These are phyloP conservation scores for Acanthornis magna DNA, from an alignment of 2,797 vertebrate genomes.

Conservation along the genomic window DNA sequence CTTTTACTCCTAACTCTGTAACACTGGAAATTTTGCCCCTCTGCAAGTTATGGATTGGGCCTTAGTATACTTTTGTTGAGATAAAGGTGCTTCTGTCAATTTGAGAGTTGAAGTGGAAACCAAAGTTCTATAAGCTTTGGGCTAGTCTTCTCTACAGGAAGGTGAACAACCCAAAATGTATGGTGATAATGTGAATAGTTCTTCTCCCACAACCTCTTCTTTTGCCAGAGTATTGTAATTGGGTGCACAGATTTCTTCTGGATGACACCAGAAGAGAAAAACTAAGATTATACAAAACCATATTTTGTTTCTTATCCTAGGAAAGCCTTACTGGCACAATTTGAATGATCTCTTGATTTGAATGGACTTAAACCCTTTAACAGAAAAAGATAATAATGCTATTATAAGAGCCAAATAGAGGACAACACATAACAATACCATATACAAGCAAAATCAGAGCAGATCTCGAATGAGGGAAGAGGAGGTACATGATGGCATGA, in stretches of 20 bases:
- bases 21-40: neutral
- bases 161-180: neutral
- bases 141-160: neutral
- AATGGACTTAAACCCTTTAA: neutral
- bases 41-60: neutral
- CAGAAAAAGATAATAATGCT: neutral
- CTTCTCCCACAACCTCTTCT: neutral
- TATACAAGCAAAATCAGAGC: neutral
- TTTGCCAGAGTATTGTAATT: neutral
- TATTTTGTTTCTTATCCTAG: neutral
- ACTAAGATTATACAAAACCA: accelerated
- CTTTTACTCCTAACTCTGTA: neutral
- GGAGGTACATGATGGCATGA: neutral
- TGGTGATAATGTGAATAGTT: neutral
- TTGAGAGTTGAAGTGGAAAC: neutral
- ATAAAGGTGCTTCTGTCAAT: neutral
- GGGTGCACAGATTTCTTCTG: neutral
- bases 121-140: neutral
- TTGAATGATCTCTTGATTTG: neutral
- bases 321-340: neutral
- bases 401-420: neutral
- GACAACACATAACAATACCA: neutral
- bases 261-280: neutral
- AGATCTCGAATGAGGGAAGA: neutral
- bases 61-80: neutral